A percentile compares a stretch with the other conserved stretches of the same genome.
Evolutionary conservation across 2,888 invertebrate species (phyloP).

Genomic region (Volucella inanis): DNA sequence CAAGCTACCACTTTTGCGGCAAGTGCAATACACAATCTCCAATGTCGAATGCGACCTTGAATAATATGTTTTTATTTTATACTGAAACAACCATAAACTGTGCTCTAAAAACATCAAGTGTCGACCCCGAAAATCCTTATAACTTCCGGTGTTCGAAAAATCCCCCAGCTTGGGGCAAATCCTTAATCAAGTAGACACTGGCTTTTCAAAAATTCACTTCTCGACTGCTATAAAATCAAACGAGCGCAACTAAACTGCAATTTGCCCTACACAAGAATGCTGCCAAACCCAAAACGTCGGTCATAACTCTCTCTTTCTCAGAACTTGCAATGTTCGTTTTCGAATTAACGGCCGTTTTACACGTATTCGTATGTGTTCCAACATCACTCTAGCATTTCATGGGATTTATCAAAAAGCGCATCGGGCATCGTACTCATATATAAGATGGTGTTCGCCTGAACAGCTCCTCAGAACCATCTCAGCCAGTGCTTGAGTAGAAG

Average conservation of each 20-base stretch:
- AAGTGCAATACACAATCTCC: too few relatives aligned
- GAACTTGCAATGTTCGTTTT: conserved; percentile 60
- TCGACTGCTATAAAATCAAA: conserved; percentile 66
- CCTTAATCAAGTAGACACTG: conserved; percentile 1
- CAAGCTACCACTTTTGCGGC: too few relatives aligned
- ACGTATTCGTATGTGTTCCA: conserved; percentile 26
- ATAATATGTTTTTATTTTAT: too few relatives aligned
- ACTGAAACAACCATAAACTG: too few relatives aligned
- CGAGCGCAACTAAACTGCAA: conserved; percentile 63
- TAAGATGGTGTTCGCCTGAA: conserved; percentile 20
- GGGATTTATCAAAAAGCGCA: conserved; percentile 73
- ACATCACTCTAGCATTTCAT: conserved; percentile 46
- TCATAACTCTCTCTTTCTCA: conserved; percentile 68
- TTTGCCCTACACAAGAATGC: conserved; percentile 28
- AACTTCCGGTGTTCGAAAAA: not conserved
- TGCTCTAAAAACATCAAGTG: not conserved
- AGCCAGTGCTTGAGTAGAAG: conserved; percentile 7
- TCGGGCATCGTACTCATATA: conserved; percentile 51
- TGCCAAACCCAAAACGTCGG: conserved; percentile 62
- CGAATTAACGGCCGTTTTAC: conserved; percentile 72
- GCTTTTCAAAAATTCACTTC: conserved; percentile 9
- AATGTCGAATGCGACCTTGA: too few relatives aligned
- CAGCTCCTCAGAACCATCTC: conserved; percentile 13
- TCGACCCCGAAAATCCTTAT: not conserved
- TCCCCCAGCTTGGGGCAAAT: not conserved